A percentile compares a stretch with the other conserved stretches of the same genome.
phyloP scores from a whole-genome alignment of 2,113 vertebrate species.

The Esox niger region DNA sequence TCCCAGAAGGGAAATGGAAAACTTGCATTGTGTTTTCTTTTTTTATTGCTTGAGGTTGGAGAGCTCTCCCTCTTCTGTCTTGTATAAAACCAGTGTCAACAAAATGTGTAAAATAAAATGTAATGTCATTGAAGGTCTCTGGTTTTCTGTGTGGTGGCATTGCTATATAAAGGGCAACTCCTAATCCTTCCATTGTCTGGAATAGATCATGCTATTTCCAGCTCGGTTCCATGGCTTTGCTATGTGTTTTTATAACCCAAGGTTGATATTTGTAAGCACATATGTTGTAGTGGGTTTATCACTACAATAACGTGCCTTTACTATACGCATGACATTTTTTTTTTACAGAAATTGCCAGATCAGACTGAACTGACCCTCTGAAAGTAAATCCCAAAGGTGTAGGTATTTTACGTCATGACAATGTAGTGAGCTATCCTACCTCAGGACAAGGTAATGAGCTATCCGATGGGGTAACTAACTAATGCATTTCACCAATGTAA shows the following conservation, averaged over 20 bases:
- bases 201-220: neutral
- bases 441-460: no score
- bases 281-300: neutral
- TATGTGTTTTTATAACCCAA: neutral
- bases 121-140: neutral
- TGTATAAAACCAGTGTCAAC: conserved; percentile 18
- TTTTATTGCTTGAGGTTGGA: conserved; percentile 29
- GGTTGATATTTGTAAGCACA: neutral
- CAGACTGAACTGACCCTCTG: neutral
- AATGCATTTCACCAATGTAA: neutral
- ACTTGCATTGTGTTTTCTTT: conserved; percentile 22
- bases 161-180: neutral
- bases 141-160: neutral
- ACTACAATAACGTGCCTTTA: neutral
- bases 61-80: conserved; percentile 10
- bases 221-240: neutral
- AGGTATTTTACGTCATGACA: no score
- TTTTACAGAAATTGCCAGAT: no score
- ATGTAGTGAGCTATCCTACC: neutral
- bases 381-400: neutral
- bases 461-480: neutral
- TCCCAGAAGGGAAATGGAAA: conserved; percentile 47
- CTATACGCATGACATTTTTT: neutral
- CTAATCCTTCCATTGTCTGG: neutral
- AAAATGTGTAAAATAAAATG: conserved; percentile 17